Base-by-base conservation (phyloP, 2,888 invertebrate genomes). In the Perizoma flavofasciatum region DNA sequence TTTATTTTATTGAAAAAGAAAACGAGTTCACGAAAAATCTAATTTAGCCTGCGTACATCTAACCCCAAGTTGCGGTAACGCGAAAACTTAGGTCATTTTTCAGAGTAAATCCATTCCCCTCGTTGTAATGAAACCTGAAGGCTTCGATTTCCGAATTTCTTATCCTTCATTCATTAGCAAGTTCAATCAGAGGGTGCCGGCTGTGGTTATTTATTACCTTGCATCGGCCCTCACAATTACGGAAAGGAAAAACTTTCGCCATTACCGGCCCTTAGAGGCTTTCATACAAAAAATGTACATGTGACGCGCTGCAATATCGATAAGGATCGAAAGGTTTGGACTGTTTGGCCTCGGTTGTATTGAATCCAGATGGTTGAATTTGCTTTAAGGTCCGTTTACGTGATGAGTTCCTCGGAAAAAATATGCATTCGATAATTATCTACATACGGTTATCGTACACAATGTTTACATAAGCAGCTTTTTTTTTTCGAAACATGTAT, bases 81-180 rank as follows among this genome's bases (percentile, higher is more conserved):
- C 50, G 58, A 57, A 83, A 89, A 88, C 81, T 89, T 86, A 67
- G 77, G 70, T 80, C 78, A 86, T 90, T 89, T 86, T 87, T 89
- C 89, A 88, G 78, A 73, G 71, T 63, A 72, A 76, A 72, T 72
- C 74, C 70, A 73, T 75, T 73, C 74, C 77, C 73, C 73, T 74
- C 68, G 43, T 67, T 35, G 61, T 75, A 71, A 73, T 71, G 73
- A 72, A 77, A 76, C 73, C 74, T 67, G 72, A 73, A 78, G 74
- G 79, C 81, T 85, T 82, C 87, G 86, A 89, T 89, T 86, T 86
- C 79, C 82, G 82, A 80, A 86, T 88, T 88, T 86, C 87, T 89
- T 89, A 88, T 89, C 85, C 88, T 86, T 85, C 89, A 83, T 89
- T 91, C 89, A 92, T 92, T 92, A 92, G 87, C 89, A 88, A 90